Evolutionary conservation across 2,797 vertebrate genomes (phyloP), one percentile per base, ranked within the genome.

Genomic region (Adrianichthys oophorus): DNA sequence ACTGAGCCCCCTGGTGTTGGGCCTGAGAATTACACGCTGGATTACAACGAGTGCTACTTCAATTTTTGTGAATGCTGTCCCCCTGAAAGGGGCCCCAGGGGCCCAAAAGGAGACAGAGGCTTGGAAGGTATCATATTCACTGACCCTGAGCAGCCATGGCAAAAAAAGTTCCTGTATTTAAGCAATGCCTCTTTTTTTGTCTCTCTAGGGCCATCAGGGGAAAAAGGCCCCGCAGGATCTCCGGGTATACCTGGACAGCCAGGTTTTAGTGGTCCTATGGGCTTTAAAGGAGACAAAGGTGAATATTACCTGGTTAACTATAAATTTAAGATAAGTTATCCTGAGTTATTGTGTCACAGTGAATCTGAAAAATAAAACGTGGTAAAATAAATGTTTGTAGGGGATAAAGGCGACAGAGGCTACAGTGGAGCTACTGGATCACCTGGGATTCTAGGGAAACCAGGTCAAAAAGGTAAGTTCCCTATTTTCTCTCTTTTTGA

Each of bases 51-150:
- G 74, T 96, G 95, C 81, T 94, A 96, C 88, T 94, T 95, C 81
- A 98, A 99, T 78, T 95, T 98, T 84, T 99, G 97, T 47, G 95
- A 95, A 51, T 99, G 97, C 82, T 99, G 96, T 74, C 91, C 92
- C 0, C 88, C 93, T 4, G 68, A 89, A 15, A 62, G 53, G 23
- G 95, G 95, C 0, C 92, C 91, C 45, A 91, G 81, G 61, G 96
- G 96, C 42, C 87, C 86, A 16, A 92, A 88, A 0, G 97, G 96
- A 54, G 89, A 93, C 1, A 84, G 65, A 23, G 97, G 97, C 55
- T 66, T 87, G 32, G 74, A 89, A 94, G 97, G 97, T 98, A 93
- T 32, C 41, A 37, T 0, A 53, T 10, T 46, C 12, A 29, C 7
- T 13, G 7, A 53, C 50, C 7, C 17, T 16, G 14, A n/a, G 40